Evolutionary conservation across 2,113 vertebrate genomes (phyloP).

Genomic region (Tragelaphus strepsiceros): DNA sequence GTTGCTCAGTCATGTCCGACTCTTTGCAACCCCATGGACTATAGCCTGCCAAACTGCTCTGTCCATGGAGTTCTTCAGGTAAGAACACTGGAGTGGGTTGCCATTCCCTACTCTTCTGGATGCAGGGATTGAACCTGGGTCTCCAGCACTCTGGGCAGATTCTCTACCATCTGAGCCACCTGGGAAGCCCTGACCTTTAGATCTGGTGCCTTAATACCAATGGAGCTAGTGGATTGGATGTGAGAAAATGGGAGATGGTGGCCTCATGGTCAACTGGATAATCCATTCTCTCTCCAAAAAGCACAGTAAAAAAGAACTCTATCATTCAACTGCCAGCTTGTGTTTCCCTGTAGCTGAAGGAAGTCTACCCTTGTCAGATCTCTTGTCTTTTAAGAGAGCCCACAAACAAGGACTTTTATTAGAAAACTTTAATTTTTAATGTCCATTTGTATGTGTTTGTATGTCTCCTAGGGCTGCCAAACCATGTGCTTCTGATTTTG

Average conservation of each 20-base stretch:
- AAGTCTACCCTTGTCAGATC: neutral
- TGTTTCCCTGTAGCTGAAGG: neutral
- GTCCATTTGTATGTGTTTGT: neutral
- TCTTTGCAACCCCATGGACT: neutral
- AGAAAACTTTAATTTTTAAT: neutral
- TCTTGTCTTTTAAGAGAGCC: neutral
- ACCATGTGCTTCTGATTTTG: neutral
- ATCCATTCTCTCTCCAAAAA: neutral
- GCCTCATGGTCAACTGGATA: neutral
- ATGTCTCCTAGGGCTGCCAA: neutral
- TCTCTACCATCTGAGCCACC: neutral
- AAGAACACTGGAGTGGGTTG: neutral
- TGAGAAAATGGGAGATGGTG: neutral
- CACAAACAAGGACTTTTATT: neutral
- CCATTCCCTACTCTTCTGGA: neutral
- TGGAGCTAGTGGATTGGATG: too few relatives aligned
- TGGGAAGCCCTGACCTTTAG: neutral
- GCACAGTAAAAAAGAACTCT: neutral
- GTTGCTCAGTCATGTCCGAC: fast-evolving
- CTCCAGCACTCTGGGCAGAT: neutral
- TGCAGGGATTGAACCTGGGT: neutral
- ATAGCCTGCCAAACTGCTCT: neutral
- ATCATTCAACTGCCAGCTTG: neutral
- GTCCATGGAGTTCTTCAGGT: neutral
- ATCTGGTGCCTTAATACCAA: neutral